Evolutionary conservation across 2,888 invertebrate genomes (phyloP), one percentile per base, ranked within the genome.

Genomic region (Idaea dimidiata): DNA sequence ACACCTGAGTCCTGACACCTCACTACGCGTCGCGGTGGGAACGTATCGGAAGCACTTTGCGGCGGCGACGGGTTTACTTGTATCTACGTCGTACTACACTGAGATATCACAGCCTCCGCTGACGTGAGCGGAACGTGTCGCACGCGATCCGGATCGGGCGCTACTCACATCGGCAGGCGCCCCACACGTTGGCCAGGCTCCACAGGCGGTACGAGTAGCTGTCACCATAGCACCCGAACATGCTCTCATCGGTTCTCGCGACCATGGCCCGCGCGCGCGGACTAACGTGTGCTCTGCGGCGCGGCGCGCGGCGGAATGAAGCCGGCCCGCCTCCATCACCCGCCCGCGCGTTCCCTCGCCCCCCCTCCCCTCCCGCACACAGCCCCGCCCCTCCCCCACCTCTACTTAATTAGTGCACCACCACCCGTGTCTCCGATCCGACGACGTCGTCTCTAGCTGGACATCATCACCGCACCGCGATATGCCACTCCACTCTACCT

Each of bases 171-270:
- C 95, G 95, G 89, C 94, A 95, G 93, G 94, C 94, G 93, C 94
- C 95, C 95, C 95, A 95, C 82, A 95, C 95, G 93, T 95, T 95
- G 93, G 95, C 95, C 90, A 95, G 93, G 93, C 95, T 95, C 95
- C 95, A 95, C 89, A 95, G 94, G 88, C 95, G 94, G 93, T 95
- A 95, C 88, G 95, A 95, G 93, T 95, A 95, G 93, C 95, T 95
- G 93, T 95, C 95, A 90, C 91, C 91, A 93, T 94, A 95, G 93
- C 94, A 94, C 87, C 94, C 94, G 94, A 94, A 95, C 95, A 95
- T 95, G 93, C 94, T 95, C 93, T 93, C 95, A 94, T 94, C 94
- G 93, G 95, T 95, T 94, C 95, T 95, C 94, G 96, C 96, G 95
- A 96, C 96, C 95, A 95, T 95, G 94, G 94, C 95, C 95, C 95